These are phyloP conservation scores for Nannoperca obscura DNA, from an alignment of 2,797 vertebrate species.

Conservation along the genomic window DNA sequence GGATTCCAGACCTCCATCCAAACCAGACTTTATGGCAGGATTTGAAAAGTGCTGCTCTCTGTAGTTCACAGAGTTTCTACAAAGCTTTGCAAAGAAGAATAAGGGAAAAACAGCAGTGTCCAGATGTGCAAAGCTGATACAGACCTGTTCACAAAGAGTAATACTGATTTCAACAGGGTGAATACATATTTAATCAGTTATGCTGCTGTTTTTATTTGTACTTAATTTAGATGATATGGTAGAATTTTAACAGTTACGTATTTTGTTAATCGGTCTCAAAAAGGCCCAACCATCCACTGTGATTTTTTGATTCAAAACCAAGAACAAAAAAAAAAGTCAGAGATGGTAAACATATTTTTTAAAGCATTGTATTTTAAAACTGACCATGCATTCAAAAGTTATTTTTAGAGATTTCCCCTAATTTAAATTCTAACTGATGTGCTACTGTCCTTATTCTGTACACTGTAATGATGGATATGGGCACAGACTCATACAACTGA, in stretches of 20 bases:
- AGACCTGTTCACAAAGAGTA: background rate
- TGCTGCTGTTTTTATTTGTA: background rate
- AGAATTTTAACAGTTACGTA: background rate
- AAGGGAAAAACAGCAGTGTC: background rate
- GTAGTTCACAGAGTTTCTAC: background rate
- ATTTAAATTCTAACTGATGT: background rate
- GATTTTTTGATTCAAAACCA: background rate
- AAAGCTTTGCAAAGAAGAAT: constrained; percentile 9
- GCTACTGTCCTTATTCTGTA: background rate
- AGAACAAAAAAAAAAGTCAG: background rate
- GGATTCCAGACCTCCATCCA: background rate
- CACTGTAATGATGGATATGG: no score
- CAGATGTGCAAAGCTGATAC: constrained; percentile 15
- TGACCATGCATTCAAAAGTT: background rate
- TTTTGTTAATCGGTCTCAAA: background rate
- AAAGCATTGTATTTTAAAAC: background rate
- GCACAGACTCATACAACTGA: background rate
- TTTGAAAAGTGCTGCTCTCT: constrained; percentile 13
- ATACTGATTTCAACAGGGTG: background rate
- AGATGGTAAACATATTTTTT: background rate
- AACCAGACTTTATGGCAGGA: constrained; percentile 15
- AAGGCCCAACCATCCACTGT: background rate
- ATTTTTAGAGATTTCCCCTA: background rate
- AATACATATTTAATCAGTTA: background rate
- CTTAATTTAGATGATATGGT: background rate